These are phyloP conservation scores for Galendromus occidentalis DNA, from an alignment of 1,140 invertebrate genomes.

Conservation along the genomic window DNA sequence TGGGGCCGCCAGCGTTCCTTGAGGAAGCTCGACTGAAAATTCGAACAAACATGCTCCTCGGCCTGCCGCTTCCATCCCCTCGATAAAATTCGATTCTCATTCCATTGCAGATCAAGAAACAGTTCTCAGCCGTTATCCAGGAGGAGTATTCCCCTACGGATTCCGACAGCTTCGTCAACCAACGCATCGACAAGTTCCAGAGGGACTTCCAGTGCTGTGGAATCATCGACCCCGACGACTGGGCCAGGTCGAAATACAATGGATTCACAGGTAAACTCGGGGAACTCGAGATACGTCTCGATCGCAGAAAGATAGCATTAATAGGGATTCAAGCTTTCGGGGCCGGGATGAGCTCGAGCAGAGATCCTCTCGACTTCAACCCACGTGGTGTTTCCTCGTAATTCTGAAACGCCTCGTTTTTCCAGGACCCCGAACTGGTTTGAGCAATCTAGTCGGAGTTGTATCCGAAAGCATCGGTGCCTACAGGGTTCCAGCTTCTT, in stretches of 20 bases:
- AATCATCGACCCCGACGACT: background rate
- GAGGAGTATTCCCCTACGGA: conserved; percentile 4
- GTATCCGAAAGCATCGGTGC: background rate
- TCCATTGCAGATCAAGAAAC: conserved; percentile 1
- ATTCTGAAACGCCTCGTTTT: background rate
- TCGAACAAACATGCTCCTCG: too few relatives aligned
- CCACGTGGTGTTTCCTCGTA: background rate
- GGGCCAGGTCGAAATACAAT: conserved; percentile 4
- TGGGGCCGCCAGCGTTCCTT: too few relatives aligned
- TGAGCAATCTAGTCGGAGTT: background rate
- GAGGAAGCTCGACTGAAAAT: too few relatives aligned
- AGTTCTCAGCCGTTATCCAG: background rate
- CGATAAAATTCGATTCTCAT: background rate
- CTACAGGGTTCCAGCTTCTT: background rate
- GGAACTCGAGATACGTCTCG: too few relatives aligned
- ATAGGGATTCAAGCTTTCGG: too few relatives aligned
- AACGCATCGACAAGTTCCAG: background rate
- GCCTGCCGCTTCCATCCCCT: too few relatives aligned
- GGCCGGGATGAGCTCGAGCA: too few relatives aligned
- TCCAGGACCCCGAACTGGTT: background rate
- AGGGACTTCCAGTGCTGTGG: background rate
- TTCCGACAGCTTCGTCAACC: background rate
- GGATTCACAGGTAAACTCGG: conserved; percentile 4
- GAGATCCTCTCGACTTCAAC: background rate
- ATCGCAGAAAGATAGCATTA: too few relatives aligned